Evolutionary conservation across 1,140 invertebrate species (phyloP).

Genomic region (Rhyzopertha dominica): DNA sequence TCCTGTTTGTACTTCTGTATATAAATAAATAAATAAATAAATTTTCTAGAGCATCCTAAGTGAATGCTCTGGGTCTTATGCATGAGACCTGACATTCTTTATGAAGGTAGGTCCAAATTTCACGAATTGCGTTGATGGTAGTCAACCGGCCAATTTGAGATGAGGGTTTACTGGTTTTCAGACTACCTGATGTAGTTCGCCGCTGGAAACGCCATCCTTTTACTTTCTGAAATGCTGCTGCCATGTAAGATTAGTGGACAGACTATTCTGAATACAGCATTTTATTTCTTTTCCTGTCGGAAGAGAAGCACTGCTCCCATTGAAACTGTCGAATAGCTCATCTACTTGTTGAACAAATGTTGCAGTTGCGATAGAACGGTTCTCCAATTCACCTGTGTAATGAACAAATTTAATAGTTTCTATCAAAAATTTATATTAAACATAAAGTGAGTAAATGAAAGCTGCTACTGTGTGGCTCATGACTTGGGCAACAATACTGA

Average conservation of each 20-base stretch:
- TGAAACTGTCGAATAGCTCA: slow-evolving; percentile 24
- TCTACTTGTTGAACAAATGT: slow-evolving; percentile 21
- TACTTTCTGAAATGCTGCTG: slow-evolving; percentile 14
- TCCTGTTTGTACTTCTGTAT: too few relatives aligned
- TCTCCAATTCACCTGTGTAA: slow-evolving; percentile 14
- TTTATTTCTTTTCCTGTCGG: slow-evolving; percentile 19
- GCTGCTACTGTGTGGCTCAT: slow-evolving; percentile 15
- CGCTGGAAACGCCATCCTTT: slow-evolving; percentile 16
- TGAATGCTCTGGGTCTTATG: slow-evolving; percentile 13
- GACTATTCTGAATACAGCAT: slow-evolving; percentile 7
- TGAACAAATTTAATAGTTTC: slow-evolving; percentile 3
- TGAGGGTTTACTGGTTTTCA: slow-evolving; percentile 6
- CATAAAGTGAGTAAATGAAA: slow-evolving; percentile 15
- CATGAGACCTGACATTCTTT: slow-evolving; percentile 1
- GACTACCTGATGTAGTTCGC: slow-evolving; percentile 10
- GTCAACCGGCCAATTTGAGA: slow-evolving; percentile 10
- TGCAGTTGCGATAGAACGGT: slow-evolving; percentile 19
- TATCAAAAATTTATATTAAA: slow-evolving; percentile 11
- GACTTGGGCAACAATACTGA: slow-evolving; percentile 14
- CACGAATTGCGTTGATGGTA: slow-evolving; percentile 14
- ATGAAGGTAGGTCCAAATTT: slow-evolving; percentile 13
- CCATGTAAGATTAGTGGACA: too few relatives aligned
- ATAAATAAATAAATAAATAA: too few relatives aligned
- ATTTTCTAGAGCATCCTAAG: slow-evolving; percentile 19
- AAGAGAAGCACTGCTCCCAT: slow-evolving; percentile 12